These are phyloP conservation scores for Rostratula benghalensis DNA, from an alignment of 2,113 vertebrate species.

Conservation along the genomic window DNA sequence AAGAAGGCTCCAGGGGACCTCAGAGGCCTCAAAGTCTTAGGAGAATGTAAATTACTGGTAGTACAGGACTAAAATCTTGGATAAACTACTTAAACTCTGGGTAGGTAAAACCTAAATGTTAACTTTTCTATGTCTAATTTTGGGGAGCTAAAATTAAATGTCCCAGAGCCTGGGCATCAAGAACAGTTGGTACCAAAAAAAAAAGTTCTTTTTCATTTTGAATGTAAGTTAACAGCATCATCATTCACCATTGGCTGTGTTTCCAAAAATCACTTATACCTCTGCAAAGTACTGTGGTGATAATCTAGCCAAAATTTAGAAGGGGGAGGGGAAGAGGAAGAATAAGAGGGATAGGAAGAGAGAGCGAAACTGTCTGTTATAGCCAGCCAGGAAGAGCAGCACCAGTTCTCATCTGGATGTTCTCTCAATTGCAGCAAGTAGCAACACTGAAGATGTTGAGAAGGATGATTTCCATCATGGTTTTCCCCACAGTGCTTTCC, in stretches of 20 bases:
- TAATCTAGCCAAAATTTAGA: neutral
- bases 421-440: neutral
- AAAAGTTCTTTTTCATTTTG: neutral
- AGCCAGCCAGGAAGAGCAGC: neutral
- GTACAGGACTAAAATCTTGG: neutral
- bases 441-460: neutral
- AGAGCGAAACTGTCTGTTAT: neutral
- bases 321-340: no score
- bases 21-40: neutral
- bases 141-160: neutral
- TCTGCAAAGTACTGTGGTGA: neutral
- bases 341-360: neutral
- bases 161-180: neutral
- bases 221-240: neutral
- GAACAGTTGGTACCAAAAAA: neutral
- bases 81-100: neutral
- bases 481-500: neutral
- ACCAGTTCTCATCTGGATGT: neutral
- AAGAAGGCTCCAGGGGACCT: neutral
- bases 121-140: neutral
- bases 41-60: neutral
- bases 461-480: neutral
- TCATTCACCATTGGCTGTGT: neutral
- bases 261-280: neutral
- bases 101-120: neutral